Conservation (phyloP, 2,797 vertebrate genomes). For the Prunella strophiata region DNA sequence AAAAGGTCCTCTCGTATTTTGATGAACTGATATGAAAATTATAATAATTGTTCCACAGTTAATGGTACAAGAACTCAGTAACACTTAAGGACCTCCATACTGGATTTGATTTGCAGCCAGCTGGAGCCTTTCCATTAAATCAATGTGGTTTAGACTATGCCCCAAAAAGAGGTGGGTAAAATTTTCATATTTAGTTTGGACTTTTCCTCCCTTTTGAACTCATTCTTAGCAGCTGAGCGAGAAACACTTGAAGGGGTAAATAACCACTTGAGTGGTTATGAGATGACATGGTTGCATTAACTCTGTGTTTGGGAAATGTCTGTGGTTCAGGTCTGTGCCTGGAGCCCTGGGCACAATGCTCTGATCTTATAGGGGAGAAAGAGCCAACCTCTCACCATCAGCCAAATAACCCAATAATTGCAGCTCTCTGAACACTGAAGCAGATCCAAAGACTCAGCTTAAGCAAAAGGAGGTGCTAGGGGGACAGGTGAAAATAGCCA, state of each 20-base stretch:
- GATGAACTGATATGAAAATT: neutral
- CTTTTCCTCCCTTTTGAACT: conserved; percentile 11
- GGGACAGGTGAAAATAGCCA: neutral
- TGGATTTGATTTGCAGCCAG: conserved; percentile 20
- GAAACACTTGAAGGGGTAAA: conserved; percentile 37
- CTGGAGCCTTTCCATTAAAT: conserved; percentile 13
- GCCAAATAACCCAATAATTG: neutral
- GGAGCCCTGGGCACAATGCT: neutral
- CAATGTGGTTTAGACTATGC: neutral
- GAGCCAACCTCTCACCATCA: neutral
- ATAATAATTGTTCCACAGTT: neutral
- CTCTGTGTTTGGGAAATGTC: conserved; percentile 26
- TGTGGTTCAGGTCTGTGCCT: neutral
- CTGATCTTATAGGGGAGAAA: neutral
- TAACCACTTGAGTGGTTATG: conserved; percentile 28
- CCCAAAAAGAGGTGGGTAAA: neutral
- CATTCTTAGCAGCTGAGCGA: neutral
- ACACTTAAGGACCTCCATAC: conserved; percentile 16
- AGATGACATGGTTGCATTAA: conserved; percentile 35
- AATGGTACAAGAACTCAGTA: conserved; percentile 5
- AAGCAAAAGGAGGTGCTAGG: neutral
- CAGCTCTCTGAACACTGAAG: neutral
- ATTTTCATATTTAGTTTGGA: neutral
- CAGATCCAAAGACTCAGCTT: neutral
- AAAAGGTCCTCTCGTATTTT: conserved; percentile 11